Evolutionary conservation across 2,797 vertebrate genomes (phyloP).

Genomic region (Eulemur mongoz): DNA sequence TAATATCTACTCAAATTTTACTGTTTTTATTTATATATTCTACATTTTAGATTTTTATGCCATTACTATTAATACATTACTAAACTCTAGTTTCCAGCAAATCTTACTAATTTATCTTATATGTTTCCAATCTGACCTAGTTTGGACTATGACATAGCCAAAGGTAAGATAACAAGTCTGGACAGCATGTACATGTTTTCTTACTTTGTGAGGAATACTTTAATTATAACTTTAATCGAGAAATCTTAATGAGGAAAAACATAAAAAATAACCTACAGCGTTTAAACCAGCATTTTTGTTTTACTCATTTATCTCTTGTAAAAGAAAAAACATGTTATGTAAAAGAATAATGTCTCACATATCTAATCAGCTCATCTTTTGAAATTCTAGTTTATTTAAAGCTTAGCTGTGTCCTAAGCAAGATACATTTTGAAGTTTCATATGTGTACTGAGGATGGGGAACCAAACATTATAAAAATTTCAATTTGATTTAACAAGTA

Average conservation of each 20-base stretch:
- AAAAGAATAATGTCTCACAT: conserved; percentile 31
- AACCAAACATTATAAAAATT: conserved; percentile 18
- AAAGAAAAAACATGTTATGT: conserved; percentile 19
- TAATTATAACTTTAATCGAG: neutral
- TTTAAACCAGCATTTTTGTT: neutral
- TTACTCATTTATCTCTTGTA: neutral
- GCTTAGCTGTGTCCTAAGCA: neutral
- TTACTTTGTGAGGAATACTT: neutral
- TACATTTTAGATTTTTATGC: neutral
- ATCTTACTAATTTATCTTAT: neutral
- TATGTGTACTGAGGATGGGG: neutral
- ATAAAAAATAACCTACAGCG: neutral
- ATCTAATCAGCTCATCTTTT: neutral
- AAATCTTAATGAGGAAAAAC: neutral
- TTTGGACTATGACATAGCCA: neutral
- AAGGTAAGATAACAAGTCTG: conserved; percentile 43
- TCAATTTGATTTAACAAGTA: conserved; percentile 13
- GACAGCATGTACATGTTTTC: neutral
- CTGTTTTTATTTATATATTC: neutral
- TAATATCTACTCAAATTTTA: neutral
- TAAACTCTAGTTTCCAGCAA: neutral
- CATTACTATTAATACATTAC: neutral
- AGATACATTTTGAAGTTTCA: conserved; percentile 22
- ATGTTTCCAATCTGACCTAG: neutral
- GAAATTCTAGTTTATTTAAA: neutral